Evolutionary conservation across 1,140 invertebrate genomes (phyloP), one percentile per base, ranked within the genome.

Genomic region (Diprion similis): DNA sequence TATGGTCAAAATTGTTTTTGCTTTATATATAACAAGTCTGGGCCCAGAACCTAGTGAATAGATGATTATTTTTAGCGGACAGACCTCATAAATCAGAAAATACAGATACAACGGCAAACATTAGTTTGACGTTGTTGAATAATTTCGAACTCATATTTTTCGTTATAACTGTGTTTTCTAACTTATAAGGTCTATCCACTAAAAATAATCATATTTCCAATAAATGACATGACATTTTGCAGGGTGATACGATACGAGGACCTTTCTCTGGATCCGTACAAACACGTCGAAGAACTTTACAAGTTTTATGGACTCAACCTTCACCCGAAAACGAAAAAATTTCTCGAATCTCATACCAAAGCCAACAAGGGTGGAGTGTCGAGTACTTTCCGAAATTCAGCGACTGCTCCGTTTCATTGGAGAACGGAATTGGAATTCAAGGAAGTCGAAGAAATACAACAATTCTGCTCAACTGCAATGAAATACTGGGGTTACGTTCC

Each of bases 241-340:
- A 96, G 94, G 86, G 92, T 92, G 18, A 83, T 96, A 19, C 90
- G 95, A 0, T 97, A 96, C 83, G 96, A 97, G 87, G 95, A 97
- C 82, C 83, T 97, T n/a, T 95, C 95, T 0, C 80, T 95, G 13
- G 90, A 95, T 80, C 93, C 94, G 0, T 93, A 94, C 81, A 88
- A 86, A 68, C 90, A 92, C n/a, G 91, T 92, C 4, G 89, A 92
- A 76, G 89, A 93, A n/a, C 84, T 97, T 6, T 92, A 95, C 72
- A 87, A 92, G 79, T 96, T 96, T 86, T 93, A 94, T 80, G 92
- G 93, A 10, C 84, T 97, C 47, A 88, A 93, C 76, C 92, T 93
- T 78, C 93, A 94, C 83, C 87, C 89, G 0, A 88, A 90, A 65
- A 91, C 96, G 0, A 90, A 92, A 73, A 89, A 90, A 70, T 96